Evolutionary conservation across 2,797 vertebrate genomes (phyloP), one percentile per base, ranked within the genome.

Genomic region (Chrysocyon brachyurus): DNA sequence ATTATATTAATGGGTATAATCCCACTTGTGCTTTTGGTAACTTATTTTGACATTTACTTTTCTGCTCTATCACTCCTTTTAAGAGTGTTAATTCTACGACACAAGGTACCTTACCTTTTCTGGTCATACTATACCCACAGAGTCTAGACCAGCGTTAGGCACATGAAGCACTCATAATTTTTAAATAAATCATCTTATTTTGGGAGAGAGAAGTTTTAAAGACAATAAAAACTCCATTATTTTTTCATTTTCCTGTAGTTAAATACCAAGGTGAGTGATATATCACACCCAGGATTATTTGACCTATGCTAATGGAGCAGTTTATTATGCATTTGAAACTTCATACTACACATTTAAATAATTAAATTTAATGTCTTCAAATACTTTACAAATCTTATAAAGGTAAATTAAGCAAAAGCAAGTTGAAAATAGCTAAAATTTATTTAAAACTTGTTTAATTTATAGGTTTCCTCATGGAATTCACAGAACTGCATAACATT

Each of bases 321-420:
- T 87, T 59, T 81, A 57, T 49, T 36, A 59, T 49, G 40, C 11
- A 26, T 82, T 64, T 68, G 21, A 82, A 85, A 59, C 16, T 87
- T 31, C 59, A 84, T 40, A 61, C 5, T 57, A 82, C 14, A 91
- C 19, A 85, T 57, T 73, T 92, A 87, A 79, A 56, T 57, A 96
- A 59, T 64, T 91, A 86, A 89, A 89, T 10, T 70, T 92, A 78
- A 84, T 61, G 36, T 87, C 12, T 86, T 95, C 22, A 95, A 86
- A 90, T 66, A 77, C 0, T 9, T 40, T 15, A 83, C 9, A 84
- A 87, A 90, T 75, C 86, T 86, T 64, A 56, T 54, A 59, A 94
- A 91, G 17, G 56, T 66, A n/a, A 90, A 36, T 72, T 81, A 72
- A 94, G 40, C 57, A 90, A 64, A 84, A 84, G 82, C 7, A 59